Evolutionary conservation across 2,888 invertebrate species (phyloP), one percentile per base, ranked within the genome.

Genomic region (Calliphora vomitoria): DNA sequence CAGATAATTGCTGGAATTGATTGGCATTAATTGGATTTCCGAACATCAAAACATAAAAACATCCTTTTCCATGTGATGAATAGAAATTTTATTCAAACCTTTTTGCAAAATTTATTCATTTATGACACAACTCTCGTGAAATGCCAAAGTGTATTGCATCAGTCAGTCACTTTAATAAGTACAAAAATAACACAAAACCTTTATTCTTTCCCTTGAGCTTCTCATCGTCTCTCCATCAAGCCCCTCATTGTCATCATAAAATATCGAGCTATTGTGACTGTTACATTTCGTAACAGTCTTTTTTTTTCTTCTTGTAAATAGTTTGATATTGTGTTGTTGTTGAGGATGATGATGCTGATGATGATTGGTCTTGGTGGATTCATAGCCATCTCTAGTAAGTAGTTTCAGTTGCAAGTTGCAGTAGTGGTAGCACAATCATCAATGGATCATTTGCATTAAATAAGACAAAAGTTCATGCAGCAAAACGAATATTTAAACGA

Each of bases 381-480:
- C 60, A 78, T 69, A 75, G 18, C 38, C 55, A 55, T 58, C 55
- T 68, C 35, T 66, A 38, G 79, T 8, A 58, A 74, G 64, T 89
- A 88, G 66, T 83, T 87, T 89, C 79, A 89, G 87, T 87, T 89
- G 83, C 90, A 88, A 87, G 89, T 72, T 81, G 85, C 85, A 86
- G 74, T 50, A 76, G 75, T 89, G 86, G 89, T 83, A 88, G 90
- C 82, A 89, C 88, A 90, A 90, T 91, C 91, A 91, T 86, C 90
- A 91, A 90, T 91, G 92, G 91, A 90, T 92, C 93, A 93, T 92
- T 93, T 92, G 92, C 92, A 93, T 93, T 92, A 93, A 93, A 93
- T 93, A 92, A 93, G 92, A 92, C 93, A 91, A 91, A 81, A 92
- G 91, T 93, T 91, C 92, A 91, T 82, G 90, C 90, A 91, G 92